Percentiles rank a stretch among this genome's conserved stretches.
phyloP scores from a whole-genome alignment of 2,888 invertebrate species.

The Cheilosia scutellata region DNA sequence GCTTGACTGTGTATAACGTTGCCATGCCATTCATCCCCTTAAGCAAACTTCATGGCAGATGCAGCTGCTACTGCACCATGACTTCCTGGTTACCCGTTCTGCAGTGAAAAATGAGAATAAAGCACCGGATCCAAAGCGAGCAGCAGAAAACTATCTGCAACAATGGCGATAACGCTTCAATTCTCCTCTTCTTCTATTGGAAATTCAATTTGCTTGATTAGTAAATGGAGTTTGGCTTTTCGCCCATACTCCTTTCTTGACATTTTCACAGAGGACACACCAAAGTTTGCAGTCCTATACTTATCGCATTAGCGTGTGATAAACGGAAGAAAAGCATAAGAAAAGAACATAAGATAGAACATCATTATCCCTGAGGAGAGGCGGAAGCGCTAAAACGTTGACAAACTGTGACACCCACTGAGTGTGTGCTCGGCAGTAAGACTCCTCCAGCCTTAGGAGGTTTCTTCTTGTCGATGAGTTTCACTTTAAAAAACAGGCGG shows the following conservation, averaged over 20 bases:
- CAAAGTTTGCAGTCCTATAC: constrained; percentile 25
- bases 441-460: constrained; percentile 18
- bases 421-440: constrained; percentile 4
- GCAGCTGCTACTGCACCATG: constrained; percentile 41
- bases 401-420: constrained; percentile 53
- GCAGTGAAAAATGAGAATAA: constrained; percentile 5
- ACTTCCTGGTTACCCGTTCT: constrained; percentile 51
- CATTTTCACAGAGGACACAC: constrained; percentile 36
- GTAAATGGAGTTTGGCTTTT: constrained; percentile 51
- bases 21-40: constrained; percentile 4
- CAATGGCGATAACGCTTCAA: constrained; percentile 58
- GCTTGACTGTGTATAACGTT: constrained; percentile 21
- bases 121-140: constrained; percentile 48
- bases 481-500: constrained; percentile 18
- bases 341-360: constrained; percentile 5
- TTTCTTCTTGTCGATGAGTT: constrained; percentile 6
- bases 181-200: constrained; percentile 19
- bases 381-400: constrained; percentile 50
- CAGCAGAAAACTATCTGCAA: constrained; percentile 58
- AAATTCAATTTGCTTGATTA: constrained; percentile 72
- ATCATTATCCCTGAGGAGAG: constrained; percentile 59
- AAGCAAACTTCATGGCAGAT: constrained; percentile 37
- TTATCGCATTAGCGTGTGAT: constrained; percentile 33
- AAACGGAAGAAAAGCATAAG: constrained; percentile 31
- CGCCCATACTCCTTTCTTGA: constrained; percentile 11